A percentile compares a stretch with the other conserved stretches of the same genome.
Conservation (phyloP, 2,797 vertebrate species). For the Eleutherodactylus coqui region DNA sequence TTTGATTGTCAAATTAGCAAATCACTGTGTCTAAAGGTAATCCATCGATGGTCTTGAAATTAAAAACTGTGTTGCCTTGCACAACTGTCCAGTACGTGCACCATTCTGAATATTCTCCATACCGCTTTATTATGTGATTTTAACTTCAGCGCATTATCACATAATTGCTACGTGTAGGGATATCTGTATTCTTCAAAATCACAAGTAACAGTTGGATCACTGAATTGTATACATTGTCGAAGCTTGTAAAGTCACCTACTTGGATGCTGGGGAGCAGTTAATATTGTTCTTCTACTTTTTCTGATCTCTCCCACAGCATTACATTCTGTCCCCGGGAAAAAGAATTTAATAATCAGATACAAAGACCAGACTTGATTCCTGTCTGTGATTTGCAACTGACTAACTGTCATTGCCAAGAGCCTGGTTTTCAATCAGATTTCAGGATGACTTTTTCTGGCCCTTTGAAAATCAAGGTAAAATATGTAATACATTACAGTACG, state of each 20-base stretch:
- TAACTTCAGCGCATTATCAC: too few relatives aligned
- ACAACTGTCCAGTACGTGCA: too few relatives aligned
- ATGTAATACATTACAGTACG: not conserved
- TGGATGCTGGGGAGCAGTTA: not conserved
- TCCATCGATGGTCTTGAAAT: too few relatives aligned
- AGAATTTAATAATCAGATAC: not conserved
- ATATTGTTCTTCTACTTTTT: not conserved
- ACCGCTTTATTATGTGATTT: too few relatives aligned
- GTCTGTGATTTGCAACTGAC: not conserved
- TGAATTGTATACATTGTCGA: too few relatives aligned
- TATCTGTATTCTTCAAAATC: too few relatives aligned
- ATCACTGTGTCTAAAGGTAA: too few relatives aligned
- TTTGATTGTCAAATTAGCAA: too few relatives aligned
- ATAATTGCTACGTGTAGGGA: too few relatives aligned
- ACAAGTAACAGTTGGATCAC: too few relatives aligned
- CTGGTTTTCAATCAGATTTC: not conserved
- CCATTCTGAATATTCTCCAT: too few relatives aligned
- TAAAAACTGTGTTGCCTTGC: too few relatives aligned
- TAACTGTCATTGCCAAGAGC: slow-evolving; percentile 1
- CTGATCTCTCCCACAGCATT: not conserved
- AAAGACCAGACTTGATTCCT: not conserved
- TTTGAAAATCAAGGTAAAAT: not conserved
- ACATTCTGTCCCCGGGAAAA: not conserved
- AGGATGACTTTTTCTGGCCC: not conserved
- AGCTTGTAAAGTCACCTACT: not conserved